Conservation (phyloP, 1,140 invertebrate genomes). For the Sipha flava region DNA sequence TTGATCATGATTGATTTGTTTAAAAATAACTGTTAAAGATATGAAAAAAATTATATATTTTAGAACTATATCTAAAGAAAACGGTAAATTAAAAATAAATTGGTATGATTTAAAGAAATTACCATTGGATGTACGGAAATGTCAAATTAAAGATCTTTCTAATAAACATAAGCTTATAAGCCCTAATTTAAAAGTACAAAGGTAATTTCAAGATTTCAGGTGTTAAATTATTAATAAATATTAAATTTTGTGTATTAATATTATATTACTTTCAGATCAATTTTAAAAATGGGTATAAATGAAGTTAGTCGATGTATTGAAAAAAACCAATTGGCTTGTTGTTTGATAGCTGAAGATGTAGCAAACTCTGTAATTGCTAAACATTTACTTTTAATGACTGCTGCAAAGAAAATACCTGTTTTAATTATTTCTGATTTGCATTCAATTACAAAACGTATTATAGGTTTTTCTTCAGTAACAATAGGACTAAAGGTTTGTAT, state of each 20-base stretch:
- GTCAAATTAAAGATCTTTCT: neutral
- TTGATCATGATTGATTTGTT: no score
- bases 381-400: slow-evolving; percentile 7
- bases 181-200: neutral
- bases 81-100: slow-evolving; percentile 10
- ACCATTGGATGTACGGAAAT: slow-evolving; percentile 17
- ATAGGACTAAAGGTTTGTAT: slow-evolving; percentile 10
- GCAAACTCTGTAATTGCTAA: slow-evolving; percentile 1
- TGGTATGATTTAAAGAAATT: slow-evolving; percentile 17
- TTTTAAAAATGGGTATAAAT: slow-evolving; percentile 25
- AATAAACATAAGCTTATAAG: neutral
- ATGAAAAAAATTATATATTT: no score
- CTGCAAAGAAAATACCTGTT: neutral
- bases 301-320: slow-evolving; percentile 14
- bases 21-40: no score
- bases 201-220: neutral
- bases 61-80: slow-evolving; percentile 13
- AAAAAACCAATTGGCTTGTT: slow-evolving; percentile 18
- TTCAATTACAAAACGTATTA: neutral
- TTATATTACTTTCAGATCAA: neutral
- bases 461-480: neutral
- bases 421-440: neutral
- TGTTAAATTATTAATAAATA: no score
- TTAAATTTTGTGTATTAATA: no score
- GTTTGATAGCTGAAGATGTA: slow-evolving; percentile 15